These are phyloP conservation scores for Ptiloglossa arizonensis DNA, from an alignment of 1,140 invertebrate species.

Conservation along the genomic window DNA sequence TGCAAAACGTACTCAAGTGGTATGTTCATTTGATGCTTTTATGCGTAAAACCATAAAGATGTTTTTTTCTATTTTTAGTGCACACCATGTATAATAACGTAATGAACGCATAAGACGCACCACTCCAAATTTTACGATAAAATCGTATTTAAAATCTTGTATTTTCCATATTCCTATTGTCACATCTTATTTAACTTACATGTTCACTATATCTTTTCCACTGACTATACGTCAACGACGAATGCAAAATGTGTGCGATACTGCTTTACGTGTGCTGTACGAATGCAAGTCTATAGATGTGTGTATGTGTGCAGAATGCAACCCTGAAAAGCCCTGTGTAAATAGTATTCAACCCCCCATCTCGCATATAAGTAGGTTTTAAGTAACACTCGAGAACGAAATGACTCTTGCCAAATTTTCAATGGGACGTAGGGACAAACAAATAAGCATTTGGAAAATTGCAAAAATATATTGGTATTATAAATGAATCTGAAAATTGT, in stretches of 20 bases:
- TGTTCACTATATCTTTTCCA: neutral
- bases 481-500: constrained; percentile 64
- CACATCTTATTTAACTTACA: neutral
- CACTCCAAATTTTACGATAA: too few species aligned
- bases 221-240: neutral
- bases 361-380: constrained; percentile 61
- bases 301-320: constrained; percentile 15
- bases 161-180: too few species aligned
- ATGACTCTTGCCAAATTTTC: constrained; percentile 78
- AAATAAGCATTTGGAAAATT: constrained; percentile 74
- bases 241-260: neutral
- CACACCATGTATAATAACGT: too few species aligned
- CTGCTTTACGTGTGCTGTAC: constrained; percentile 12
- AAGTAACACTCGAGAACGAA: constrained; percentile 71
- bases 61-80: too few species aligned
- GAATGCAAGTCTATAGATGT: constrained; percentile 15
- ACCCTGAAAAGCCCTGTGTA: constrained; percentile 60
- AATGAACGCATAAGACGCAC: too few species aligned
- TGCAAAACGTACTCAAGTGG: neutral
- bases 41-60: too few species aligned
- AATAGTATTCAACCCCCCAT: constrained; percentile 62
- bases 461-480: constrained; percentile 79
- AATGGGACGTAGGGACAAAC: constrained; percentile 74
- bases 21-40: too few species aligned
- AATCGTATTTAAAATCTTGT: too few species aligned